phyloP scores from a whole-genome alignment of 2,888 invertebrate genomes.

The Antheraea assamensis region DNA sequence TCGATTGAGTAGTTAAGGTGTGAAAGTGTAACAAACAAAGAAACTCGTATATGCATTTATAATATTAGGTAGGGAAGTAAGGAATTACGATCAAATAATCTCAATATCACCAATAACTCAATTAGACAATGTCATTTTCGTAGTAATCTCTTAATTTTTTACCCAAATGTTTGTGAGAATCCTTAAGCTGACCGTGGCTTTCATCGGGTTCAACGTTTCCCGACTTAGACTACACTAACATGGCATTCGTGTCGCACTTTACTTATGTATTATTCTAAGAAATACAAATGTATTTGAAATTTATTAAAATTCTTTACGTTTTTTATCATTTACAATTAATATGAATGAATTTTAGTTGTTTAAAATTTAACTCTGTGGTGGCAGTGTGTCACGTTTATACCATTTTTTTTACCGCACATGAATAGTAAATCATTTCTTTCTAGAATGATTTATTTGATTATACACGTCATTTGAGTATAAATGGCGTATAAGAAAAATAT shows the following conservation, averaged over 20 bases:
- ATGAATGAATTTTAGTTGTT: slow-evolving; percentile 8
- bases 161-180: not conserved
- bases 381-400: not conserved
- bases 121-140: not conserved
- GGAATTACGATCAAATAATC: not conserved
- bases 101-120: not conserved
- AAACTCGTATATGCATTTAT: no score
- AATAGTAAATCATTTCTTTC: not conserved
- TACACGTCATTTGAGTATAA: not conserved
- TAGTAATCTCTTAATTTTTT: not conserved
- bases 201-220: slow-evolving; percentile 47
- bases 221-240: slow-evolving; percentile 35
- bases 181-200: slow-evolving; percentile 22
- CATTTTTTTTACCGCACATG: not conserved
- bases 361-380: not conserved
- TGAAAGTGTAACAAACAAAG: no score
- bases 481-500: not conserved
- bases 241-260: slow-evolving; percentile 27
- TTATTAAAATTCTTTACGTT: slow-evolving; percentile 12
- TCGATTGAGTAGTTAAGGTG: no score
- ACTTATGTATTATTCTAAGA: slow-evolving; percentile 32
- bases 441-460: not conserved
- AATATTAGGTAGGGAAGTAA: no score
- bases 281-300: slow-evolving; percentile 27
- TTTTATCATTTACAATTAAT: slow-evolving; percentile 9